A percentile compares a stretch with the other conserved stretches of the same genome.
These are phyloP conservation scores for Holacanthus passer DNA, from an alignment of 2,113 vertebrate genomes.

Conservation along the genomic window DNA sequence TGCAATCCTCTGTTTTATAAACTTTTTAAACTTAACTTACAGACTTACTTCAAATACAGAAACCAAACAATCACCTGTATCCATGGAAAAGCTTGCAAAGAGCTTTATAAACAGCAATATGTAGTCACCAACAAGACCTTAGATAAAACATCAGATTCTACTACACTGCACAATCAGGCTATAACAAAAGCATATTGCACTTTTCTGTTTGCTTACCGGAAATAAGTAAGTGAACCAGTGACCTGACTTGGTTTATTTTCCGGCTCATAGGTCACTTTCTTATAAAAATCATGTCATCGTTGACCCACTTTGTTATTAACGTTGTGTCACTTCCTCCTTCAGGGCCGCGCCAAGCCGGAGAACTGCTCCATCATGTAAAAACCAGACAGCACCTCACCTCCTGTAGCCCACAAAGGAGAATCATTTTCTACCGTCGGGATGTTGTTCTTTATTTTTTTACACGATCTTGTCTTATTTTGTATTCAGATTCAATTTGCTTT, in stretches of 20 bases:
- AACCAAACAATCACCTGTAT: not conserved
- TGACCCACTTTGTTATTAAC: not conserved
- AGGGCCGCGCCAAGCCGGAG: slow-evolving; percentile 78
- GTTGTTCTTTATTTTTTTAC: slow-evolving; percentile 54
- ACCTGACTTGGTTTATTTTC: too few species aligned
- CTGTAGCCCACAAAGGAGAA: slow-evolving; percentile 30
- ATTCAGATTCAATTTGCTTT: slow-evolving; percentile 58
- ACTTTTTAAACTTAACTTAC: not conserved
- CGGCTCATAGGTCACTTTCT: too few species aligned
- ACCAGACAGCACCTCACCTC: slow-evolving; percentile 46
- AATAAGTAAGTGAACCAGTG: too few species aligned
- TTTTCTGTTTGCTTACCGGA: too few species aligned
- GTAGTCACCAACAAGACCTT: not conserved
- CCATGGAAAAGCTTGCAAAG: not conserved
- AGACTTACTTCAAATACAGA: too few species aligned
- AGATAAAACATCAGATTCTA: not conserved
- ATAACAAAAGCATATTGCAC: too few species aligned
- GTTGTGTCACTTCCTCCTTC: slow-evolving; percentile 20
- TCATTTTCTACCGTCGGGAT: slow-evolving; percentile 47
- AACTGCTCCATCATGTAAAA: slow-evolving; percentile 85
- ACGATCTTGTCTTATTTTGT: slow-evolving; percentile 69
- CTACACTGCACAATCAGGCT: not conserved
- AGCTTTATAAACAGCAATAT: not conserved
- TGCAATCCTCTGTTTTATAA: too few species aligned
- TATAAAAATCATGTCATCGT: not conserved